Evolutionary conservation across 1,140 invertebrate species (phyloP), one percentile per base, ranked within the genome.

Genomic region (Meteorus sp.): DNA sequence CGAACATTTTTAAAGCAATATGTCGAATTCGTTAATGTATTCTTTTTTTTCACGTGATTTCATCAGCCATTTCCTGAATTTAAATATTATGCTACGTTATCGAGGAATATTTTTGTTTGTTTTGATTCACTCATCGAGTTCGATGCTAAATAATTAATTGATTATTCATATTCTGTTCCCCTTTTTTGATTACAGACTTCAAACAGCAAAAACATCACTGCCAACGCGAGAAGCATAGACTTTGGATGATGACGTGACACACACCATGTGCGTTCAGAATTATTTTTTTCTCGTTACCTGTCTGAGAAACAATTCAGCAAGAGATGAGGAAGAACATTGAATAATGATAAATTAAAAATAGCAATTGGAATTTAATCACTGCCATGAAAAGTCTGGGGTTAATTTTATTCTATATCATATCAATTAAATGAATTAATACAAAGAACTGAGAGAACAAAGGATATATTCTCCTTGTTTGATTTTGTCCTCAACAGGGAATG

Each of bases 151-250:
- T 45, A 45, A 43, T 44, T 20, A 33, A 33, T 53, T 47, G 3
- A 27, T 22, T 19, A 54, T 41, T 48, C 41, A 31, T 54, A 41
- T 48, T 47, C 58, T 25, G 41, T 39, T 47, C 22, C 41, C 52
- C 54, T 39, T 52, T 65, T 66, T 57, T 43, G 65, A 51, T 73
- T 74, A 25, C 75, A 78, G 75, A 71, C 67, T 57, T 63, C 66
- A 60, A 74, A 65, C 61, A 72, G 64, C 65, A 68, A 62, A 60
- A 64, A 66, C 63, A 63, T 65, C 70, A 76, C 72, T 75, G 71
- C 71, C 71, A 53, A 48, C 48, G 57, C 64, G 62, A 44, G 57
- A 54, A 54, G 52, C 6, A n/a, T n/a, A n/a, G n/a, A n/a, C n/a
- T n/a, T n/a, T n/a, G n/a, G n/a, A n/a, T 7, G 27, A 27, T 15